Percentiles rank a stretch among this genome's conserved stretches.
These are phyloP conservation scores for Piliocolobus tephrosceles DNA, from an alignment of 2,113 vertebrate species.

Conservation along the genomic window DNA sequence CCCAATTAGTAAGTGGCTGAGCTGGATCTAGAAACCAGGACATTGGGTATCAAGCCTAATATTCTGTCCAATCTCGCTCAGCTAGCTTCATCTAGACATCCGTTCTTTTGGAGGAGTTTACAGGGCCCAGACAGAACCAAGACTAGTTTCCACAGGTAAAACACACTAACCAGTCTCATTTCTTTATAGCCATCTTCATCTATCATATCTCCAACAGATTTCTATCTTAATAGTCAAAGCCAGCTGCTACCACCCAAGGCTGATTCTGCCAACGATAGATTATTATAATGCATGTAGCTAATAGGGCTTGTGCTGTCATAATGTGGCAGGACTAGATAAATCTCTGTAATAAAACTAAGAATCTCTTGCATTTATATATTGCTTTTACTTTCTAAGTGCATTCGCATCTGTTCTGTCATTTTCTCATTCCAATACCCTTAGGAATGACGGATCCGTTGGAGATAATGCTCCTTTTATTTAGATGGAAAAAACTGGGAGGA, in stretches of 20 bases:
- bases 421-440: slow-evolving; percentile 29
- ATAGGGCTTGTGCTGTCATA: slow-evolving; percentile 55
- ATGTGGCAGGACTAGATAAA: slow-evolving; percentile 63
- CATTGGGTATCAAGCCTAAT: background rate
- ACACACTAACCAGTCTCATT: background rate
- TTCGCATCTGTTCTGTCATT: slow-evolving; percentile 54
- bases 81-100: background rate
- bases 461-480: slow-evolving; percentile 34
- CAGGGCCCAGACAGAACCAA: background rate
- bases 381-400: slow-evolving; percentile 56
- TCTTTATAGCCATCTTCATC: slow-evolving; percentile 19
- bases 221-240: slow-evolving; percentile 27
- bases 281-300: slow-evolving; percentile 66
- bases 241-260: slow-evolving; percentile 65
- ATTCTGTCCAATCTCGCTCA: background rate
- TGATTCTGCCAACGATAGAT: slow-evolving; percentile 61
- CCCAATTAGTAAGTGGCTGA: background rate
- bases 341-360: slow-evolving; percentile 70
- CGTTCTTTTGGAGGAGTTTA: background rate
- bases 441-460: background rate
- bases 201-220: slow-evolving; percentile 1
- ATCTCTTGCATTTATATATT: slow-evolving; percentile 55
- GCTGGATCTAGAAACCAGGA: background rate
- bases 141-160: background rate
- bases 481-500: background rate